Evolutionary conservation across 2,113 vertebrate genomes (phyloP).

Genomic region (Verasper variegatus): DNA sequence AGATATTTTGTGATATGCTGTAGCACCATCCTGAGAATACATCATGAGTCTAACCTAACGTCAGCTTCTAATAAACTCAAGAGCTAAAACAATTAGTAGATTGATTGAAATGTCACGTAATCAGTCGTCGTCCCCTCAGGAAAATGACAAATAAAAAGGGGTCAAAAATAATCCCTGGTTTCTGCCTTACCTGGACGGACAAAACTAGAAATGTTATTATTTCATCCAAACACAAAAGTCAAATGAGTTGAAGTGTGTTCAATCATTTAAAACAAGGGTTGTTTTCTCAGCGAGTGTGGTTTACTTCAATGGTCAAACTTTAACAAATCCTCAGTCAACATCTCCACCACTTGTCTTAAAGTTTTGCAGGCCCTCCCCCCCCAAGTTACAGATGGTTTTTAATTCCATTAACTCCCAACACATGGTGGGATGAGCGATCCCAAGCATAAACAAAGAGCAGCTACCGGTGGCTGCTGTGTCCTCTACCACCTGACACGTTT

Average conservation of each 20-base stretch:
- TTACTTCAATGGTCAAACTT: neutral
- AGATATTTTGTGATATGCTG: neutral
- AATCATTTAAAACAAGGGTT: too few species aligned
- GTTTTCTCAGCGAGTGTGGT: too few species aligned
- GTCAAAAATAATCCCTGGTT: neutral
- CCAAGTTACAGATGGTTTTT: neutral
- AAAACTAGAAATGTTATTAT: too few species aligned
- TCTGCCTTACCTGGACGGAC: neutral
- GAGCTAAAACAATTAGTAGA: neutral
- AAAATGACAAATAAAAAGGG: neutral
- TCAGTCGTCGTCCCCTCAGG: neutral
- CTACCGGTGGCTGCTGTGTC: neutral
- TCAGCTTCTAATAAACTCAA: neutral
- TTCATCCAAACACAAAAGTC: too few species aligned
- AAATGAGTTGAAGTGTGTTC: too few species aligned
- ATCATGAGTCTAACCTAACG: neutral
- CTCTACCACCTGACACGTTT: neutral
- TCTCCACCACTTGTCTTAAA: neutral
- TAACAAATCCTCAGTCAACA: neutral
- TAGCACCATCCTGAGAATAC: neutral
- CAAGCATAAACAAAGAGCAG: slow-evolving; percentile 68
- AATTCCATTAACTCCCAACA: slow-evolving; percentile 48
- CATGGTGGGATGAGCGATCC: slow-evolving; percentile 33
- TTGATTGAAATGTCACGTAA: neutral
- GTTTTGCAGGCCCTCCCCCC: too few species aligned